These are phyloP conservation scores for Julus scanicus DNA, from an alignment of 2,888 invertebrate genomes.

Conservation along the genomic window DNA sequence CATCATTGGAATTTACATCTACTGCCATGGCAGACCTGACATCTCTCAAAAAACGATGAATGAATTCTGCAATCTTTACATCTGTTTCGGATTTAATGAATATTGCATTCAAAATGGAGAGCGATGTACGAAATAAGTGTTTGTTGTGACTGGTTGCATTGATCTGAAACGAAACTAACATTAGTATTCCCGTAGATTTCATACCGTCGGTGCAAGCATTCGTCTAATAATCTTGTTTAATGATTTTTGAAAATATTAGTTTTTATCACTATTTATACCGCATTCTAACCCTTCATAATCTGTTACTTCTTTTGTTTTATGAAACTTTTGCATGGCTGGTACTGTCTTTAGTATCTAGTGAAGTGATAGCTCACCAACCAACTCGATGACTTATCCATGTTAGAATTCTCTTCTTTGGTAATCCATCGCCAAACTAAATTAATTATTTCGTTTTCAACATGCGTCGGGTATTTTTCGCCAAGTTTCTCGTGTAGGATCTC, in stretches of 20 bases:
- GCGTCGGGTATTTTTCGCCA: constrained; percentile 3
- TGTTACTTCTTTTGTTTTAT: too few relatives aligned
- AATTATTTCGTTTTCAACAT: constrained; percentile 32
- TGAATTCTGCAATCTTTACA: not conserved
- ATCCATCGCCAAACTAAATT: not conserved
- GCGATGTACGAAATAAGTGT: not conserved
- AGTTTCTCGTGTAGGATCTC: not conserved
- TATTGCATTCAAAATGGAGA: not conserved
- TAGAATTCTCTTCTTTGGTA: not conserved
- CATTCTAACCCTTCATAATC: too few relatives aligned
- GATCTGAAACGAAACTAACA: constrained; percentile 1
- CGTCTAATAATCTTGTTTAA: not conserved
- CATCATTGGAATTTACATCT: not conserved
- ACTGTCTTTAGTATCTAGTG: not conserved
- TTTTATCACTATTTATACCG: too few relatives aligned
- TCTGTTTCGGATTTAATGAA: not conserved
- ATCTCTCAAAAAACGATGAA: not conserved
- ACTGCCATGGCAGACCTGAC: not conserved
- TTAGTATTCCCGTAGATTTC: not conserved
- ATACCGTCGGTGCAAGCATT: too few relatives aligned
- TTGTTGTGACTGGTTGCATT: not conserved
- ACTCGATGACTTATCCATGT: not conserved
- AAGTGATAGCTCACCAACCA: constrained; percentile 40
- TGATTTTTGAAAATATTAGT: too few relatives aligned
- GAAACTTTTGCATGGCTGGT: too few relatives aligned